Evolutionary conservation across 2,888 invertebrate species (phyloP).

Genomic region (Ariolimax columbianus): DNA sequence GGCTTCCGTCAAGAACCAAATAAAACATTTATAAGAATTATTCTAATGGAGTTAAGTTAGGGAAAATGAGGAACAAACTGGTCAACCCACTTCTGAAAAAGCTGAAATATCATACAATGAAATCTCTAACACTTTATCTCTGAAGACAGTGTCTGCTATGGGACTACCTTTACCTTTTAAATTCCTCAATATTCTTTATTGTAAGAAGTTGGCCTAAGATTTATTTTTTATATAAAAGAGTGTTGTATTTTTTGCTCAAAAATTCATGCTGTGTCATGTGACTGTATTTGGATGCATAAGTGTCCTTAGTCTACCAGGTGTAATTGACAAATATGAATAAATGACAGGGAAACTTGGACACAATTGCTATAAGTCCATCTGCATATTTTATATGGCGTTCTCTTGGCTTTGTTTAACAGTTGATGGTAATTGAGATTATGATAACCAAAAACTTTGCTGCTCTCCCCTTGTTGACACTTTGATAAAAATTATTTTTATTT

Average conservation of each 20-base stretch:
- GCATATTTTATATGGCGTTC: neutral
- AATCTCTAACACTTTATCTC: too few relatives aligned
- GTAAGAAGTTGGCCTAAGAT: neutral
- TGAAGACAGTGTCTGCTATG: too few relatives aligned
- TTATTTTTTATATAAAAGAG: neutral
- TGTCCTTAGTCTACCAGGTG: constrained; percentile 7
- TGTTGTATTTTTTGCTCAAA: constrained; percentile 23
- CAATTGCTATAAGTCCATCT: neutral
- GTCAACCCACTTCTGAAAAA: too few relatives aligned
- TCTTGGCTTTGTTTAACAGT: neutral
- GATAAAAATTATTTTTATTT: too few relatives aligned
- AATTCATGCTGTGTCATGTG: neutral
- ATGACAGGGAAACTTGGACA: neutral
- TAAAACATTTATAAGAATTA: too few relatives aligned
- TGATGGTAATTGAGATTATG: neutral
- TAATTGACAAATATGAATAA: neutral
- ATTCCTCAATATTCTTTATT: neutral
- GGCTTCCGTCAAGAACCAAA: too few relatives aligned
- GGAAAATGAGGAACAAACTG: too few relatives aligned
- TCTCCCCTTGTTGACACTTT: too few relatives aligned
- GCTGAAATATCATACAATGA: too few relatives aligned
- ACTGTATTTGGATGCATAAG: neutral
- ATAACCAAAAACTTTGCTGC: too few relatives aligned
- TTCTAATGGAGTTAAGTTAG: too few relatives aligned
- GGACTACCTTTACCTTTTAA: too few relatives aligned